phyloP scores from a whole-genome alignment of 2,113 vertebrate species.

The Mesocricetus auratus region DNA sequence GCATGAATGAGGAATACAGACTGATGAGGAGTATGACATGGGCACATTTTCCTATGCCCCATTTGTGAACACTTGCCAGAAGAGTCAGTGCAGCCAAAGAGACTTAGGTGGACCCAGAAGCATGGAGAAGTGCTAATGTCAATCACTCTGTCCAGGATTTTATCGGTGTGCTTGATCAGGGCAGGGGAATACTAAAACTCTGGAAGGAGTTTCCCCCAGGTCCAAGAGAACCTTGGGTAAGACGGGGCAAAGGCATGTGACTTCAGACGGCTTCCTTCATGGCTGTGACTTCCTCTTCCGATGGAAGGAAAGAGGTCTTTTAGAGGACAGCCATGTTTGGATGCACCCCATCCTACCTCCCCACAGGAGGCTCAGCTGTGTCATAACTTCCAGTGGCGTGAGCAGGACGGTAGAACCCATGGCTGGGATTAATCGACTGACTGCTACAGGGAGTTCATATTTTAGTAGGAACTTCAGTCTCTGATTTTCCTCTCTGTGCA shows the following conservation, averaged over 20 bases:
- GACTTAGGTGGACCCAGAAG: constrained; percentile 43
- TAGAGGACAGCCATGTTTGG: neutral
- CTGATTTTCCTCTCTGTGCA: neutral
- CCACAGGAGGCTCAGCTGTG: neutral
- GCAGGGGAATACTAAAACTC: neutral
- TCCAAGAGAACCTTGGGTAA: neutral
- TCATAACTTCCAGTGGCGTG: neutral
- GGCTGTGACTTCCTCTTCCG: neutral
- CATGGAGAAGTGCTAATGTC: neutral
- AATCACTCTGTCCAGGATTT: neutral
- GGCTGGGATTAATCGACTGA: neutral
- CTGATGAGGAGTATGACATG: constrained; percentile 25
- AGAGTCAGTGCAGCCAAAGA: neutral
- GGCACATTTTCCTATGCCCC: constrained; percentile 16
- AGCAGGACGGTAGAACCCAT: accelerated
- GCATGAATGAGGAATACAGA: constrained; percentile 33
- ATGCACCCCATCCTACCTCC: neutral
- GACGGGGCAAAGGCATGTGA: neutral
- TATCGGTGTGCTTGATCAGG: neutral
- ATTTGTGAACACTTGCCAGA: constrained; percentile 24
- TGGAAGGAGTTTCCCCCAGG: neutral
- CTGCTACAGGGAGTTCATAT: neutral
- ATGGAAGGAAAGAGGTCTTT: neutral
- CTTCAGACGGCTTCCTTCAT: neutral
- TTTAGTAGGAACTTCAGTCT: neutral